Evolutionary conservation across 1,140 invertebrate genomes (phyloP).

Genomic region (Platyscapa corneri): DNA sequence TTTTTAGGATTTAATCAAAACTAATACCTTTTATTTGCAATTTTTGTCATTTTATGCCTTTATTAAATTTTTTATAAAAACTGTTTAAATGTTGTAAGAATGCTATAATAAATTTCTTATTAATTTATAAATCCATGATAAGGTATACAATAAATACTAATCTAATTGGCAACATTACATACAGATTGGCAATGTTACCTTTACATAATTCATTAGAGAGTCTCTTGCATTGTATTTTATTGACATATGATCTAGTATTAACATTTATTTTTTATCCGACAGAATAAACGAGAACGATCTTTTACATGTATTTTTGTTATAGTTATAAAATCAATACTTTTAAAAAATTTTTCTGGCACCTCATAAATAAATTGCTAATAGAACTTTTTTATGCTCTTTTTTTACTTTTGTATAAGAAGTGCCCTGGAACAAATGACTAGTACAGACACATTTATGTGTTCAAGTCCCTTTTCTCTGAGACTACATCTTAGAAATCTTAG

Average conservation of each 20-base stretch:
- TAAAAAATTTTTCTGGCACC: constrained; percentile 40
- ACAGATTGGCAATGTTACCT: constrained; percentile 47
- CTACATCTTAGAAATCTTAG: constrained; percentile 41
- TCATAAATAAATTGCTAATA: constrained; percentile 34
- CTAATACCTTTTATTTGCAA: not conserved
- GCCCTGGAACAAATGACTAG: constrained; percentile 54
- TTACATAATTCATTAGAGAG: constrained; percentile 43
- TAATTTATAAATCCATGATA: constrained; percentile 32
- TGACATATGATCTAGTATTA: constrained; percentile 37
- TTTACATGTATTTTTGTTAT: constrained; percentile 35
- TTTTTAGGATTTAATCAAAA: not conserved
- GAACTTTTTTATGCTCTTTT: constrained; percentile 41
- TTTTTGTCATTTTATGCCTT: constrained; percentile 25
- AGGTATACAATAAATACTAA: constrained; percentile 51
- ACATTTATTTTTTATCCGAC: constrained; percentile 24
- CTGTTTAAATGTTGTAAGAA: constrained; percentile 31
- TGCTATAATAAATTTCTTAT: constrained; percentile 43
- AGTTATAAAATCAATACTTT: constrained; percentile 47
- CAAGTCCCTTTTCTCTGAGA: constrained; percentile 49
- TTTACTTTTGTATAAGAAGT: constrained; percentile 34
- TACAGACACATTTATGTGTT: constrained; percentile 53
- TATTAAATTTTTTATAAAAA: constrained; percentile 50
- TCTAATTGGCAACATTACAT: constrained; percentile 44
- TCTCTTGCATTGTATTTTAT: constrained; percentile 41
- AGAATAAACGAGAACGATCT: constrained; percentile 27